These are phyloP conservation scores for Trematomus bernacchii DNA, from an alignment of 2,797 vertebrate genomes.

Conservation along the genomic window DNA sequence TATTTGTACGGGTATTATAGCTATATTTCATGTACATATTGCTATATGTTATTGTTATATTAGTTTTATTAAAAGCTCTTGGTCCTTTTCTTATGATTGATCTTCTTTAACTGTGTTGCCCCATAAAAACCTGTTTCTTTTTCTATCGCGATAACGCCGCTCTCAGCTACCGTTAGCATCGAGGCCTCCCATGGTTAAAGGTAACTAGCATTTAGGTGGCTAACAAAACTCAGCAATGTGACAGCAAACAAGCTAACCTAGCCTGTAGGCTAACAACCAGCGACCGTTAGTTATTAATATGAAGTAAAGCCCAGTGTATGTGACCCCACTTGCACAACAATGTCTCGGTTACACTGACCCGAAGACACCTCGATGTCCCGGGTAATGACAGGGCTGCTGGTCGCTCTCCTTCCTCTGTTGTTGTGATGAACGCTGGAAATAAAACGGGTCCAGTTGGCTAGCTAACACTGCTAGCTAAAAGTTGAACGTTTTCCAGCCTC, in stretches of 20 bases:
- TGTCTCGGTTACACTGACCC: constrained; percentile 68
- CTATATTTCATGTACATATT: too few species aligned
- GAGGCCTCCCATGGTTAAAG: constrained; percentile 78
- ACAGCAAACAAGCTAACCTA: constrained; percentile 38
- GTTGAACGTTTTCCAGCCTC: constrained; percentile 71
- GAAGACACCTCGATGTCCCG: constrained; percentile 81
- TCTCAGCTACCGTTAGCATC: constrained; percentile 71
- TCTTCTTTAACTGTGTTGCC: too few species aligned
- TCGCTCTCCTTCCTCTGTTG: constrained; percentile 76
- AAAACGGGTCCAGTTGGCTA: constrained; percentile 76
- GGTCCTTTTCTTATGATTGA: too few species aligned
- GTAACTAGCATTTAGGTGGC: constrained; percentile 48
- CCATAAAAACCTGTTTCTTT: too few species aligned
- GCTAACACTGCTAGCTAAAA: constrained; percentile 75
- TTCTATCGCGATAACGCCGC: constrained; percentile 60
- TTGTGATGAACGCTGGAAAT: constrained; percentile 73
- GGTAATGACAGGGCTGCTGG: constrained; percentile 66
- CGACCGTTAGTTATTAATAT: background rate
- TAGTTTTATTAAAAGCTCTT: too few species aligned
- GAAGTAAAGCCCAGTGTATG: constrained; percentile 1
- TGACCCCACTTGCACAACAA: background rate
- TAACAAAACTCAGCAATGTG: constrained; percentile 37
- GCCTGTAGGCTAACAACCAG: background rate
- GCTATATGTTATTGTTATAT: too few species aligned
- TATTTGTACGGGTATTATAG: too few species aligned